Evolutionary conservation across 2,888 invertebrate genomes (phyloP).

Genomic region (Sepiola atlantica): DNA sequence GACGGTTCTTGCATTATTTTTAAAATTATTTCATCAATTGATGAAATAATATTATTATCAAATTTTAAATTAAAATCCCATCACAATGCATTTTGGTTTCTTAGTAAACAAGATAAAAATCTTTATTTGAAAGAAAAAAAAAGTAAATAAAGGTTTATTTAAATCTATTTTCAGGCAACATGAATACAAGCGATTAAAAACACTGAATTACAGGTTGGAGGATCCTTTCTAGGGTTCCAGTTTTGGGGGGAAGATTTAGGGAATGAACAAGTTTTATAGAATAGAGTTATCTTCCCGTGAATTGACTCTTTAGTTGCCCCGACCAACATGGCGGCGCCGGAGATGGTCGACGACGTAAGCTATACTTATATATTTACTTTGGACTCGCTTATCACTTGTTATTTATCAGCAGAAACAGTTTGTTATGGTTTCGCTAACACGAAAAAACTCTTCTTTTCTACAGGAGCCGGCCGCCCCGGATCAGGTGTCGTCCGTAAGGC

Average conservation of each 20-base stretch:
- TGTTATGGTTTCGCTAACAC: not conserved
- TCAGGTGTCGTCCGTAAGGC: conserved; percentile 2
- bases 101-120: too few species aligned
- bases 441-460: not conserved
- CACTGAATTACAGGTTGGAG: too few species aligned
- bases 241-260: too few species aligned
- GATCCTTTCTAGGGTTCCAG: too few species aligned
- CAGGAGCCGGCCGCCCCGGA: not conserved
- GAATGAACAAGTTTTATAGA: not conserved
- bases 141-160: too few species aligned
- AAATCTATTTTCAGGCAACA: too few species aligned
- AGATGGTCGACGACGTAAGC: not conserved
- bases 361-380: not conserved
- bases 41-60: too few species aligned
- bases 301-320: not conserved
- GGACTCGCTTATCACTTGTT: not conserved
- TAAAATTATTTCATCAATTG: too few species aligned
- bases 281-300: not conserved
- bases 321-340: conserved; percentile 20
- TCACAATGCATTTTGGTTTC: too few species aligned
- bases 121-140: too few species aligned
- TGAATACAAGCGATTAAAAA: not conserved
- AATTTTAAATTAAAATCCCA: too few species aligned
- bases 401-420: not conserved
- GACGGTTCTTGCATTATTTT: too few species aligned